Conservation (phyloP, 92 coral and sea anemone species). For the Pocillopora meandrina region DNA sequence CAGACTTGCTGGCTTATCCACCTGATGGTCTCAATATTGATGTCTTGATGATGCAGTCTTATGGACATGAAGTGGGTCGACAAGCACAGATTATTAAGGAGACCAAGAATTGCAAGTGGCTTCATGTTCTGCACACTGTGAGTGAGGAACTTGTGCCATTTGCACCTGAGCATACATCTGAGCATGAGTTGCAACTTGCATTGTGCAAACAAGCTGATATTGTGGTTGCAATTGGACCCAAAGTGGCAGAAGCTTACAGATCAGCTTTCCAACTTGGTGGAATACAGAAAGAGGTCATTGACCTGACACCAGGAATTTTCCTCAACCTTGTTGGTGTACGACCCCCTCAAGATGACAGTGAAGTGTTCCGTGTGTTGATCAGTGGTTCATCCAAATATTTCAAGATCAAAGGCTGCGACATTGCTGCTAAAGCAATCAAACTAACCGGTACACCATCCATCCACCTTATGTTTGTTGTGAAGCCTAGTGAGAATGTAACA, state of each 20-base stretch:
- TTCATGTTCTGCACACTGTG: constrained; percentile 45
- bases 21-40: constrained; percentile 38
- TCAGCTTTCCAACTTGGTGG: constrained; percentile 4
- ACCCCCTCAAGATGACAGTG: constrained; percentile 24
- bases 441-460: not conserved
- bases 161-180: not conserved
- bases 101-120: constrained; percentile 27
- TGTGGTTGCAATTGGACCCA: constrained; percentile 37
- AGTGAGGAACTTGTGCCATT: constrained; percentile 24
- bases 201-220: constrained; percentile 31
- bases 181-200: constrained; percentile 27
- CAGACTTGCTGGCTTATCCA: constrained; percentile 36
- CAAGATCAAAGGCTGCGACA: constrained; percentile 40
- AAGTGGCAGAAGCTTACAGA: constrained; percentile 32
- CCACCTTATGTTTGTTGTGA: constrained; percentile 21
- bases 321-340: constrained; percentile 17
- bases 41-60: constrained; percentile 29
- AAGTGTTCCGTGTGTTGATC: constrained; percentile 15
- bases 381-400: constrained; percentile 27
- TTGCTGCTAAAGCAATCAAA: constrained; percentile 39
- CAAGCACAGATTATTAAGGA: constrained; percentile 39
- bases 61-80: constrained; percentile 28
- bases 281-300: constrained; percentile 24
- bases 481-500: constrained; percentile 11
- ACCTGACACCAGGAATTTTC: constrained; percentile 36